phyloP scores from a whole-genome alignment of 2,113 vertebrate genomes.

The Synchiropus splendidus region DNA sequence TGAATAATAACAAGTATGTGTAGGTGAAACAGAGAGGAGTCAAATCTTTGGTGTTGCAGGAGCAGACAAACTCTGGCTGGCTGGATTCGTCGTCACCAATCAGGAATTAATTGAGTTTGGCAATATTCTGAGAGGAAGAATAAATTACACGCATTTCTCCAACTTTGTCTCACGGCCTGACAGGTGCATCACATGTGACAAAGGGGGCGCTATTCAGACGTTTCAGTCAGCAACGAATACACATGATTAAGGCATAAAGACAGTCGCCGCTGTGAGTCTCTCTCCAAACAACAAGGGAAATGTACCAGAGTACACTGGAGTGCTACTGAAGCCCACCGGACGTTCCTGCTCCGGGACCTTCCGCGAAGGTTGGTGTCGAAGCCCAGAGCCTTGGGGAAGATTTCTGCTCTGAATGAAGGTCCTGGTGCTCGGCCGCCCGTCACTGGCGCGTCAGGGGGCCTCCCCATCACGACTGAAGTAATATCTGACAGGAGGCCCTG shows the following conservation, averaged over 20 bases:
- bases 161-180: too few species aligned
- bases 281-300: slow-evolving; percentile 48
- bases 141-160: too few species aligned
- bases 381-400: slow-evolving; percentile 10
- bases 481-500: slow-evolving; percentile 93
- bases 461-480: slow-evolving; percentile 76
- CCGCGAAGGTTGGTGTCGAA: slow-evolving; percentile 15
- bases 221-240: too few species aligned
- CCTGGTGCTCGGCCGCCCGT: slow-evolving; percentile 2
- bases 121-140: too few species aligned
- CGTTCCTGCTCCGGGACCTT: slow-evolving; percentile 40
- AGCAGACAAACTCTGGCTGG: too few species aligned
- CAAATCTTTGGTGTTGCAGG: too few species aligned
- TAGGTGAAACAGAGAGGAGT: too few species aligned
- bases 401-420: not conserved
- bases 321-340: slow-evolving; percentile 44
- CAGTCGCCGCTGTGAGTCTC: slow-evolving; percentile 41
- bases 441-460: slow-evolving; percentile 37
- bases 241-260: slow-evolving; percentile 56
- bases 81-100: too few species aligned
- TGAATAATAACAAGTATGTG: too few species aligned
- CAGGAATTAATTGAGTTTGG: too few species aligned
- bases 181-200: too few species aligned
- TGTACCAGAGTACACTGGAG: slow-evolving; percentile 53
- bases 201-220: too few species aligned